Conservation (phyloP, 2,797 vertebrate species). For the Moxostoma hubbsi region DNA sequence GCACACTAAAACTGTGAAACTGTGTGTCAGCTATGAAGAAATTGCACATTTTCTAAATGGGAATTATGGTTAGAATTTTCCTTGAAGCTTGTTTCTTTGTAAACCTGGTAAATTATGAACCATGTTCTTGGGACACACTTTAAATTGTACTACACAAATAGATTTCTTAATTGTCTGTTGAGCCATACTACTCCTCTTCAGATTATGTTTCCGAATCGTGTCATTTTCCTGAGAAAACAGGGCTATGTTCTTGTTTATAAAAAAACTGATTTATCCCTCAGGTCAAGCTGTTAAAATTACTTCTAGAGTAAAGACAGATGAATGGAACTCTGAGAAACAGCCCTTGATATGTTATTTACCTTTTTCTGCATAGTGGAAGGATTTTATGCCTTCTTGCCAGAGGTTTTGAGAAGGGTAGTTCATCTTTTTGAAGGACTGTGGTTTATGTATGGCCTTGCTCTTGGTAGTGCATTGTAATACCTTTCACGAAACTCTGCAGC, state of each 20-base stretch:
- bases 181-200: not conserved
- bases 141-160: conserved; percentile 24
- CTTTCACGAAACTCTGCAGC: conserved; percentile 4
- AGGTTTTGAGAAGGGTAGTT: conserved; percentile 4
- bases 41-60: not conserved
- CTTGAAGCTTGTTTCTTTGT: not conserved
- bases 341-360: conserved; percentile 8
- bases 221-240: not conserved
- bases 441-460: conserved; percentile 12
- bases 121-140: not conserved
- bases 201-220: conserved; percentile 1
- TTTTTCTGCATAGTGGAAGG: not conserved
- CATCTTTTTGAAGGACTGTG: conserved; percentile 14
- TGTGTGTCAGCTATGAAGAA: not conserved
- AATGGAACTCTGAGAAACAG: not conserved
- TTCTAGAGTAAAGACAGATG: not conserved
- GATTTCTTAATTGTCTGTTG: not conserved
- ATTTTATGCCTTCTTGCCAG: conserved; percentile 6
- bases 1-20: not conserved
- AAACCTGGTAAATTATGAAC: conserved; percentile 10
- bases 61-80: not conserved
- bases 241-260: not conserved
- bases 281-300: conserved; percentile 5
- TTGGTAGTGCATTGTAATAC: not conserved
- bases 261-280: not conserved